Evolutionary conservation across 2,888 invertebrate species (phyloP), one percentile per base, ranked within the genome.

Genomic region (Leistus spinibarbis): DNA sequence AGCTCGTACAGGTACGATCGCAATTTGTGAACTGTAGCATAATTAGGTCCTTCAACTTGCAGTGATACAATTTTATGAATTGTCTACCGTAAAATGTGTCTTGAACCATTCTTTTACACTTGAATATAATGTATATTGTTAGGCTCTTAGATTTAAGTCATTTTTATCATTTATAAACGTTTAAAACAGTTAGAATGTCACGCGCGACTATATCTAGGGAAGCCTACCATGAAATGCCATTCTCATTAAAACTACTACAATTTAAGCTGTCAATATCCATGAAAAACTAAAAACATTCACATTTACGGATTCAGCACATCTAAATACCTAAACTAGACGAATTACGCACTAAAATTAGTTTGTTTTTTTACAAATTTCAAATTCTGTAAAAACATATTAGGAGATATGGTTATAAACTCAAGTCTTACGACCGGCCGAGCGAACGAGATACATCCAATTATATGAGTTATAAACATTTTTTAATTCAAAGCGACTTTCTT

Each of bases 71-170:
- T 75, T 75, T 75, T 69, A 54, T 69, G 69, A 69, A 75, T 69
- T 75, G 56, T 69, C 54, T 63, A 75, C 62, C 75, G 75, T 75
- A 73, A 73, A 73, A 73, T 73, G 67, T 62, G 57, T 67, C 40
- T 17, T 54, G 67, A 67, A 73, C 66, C 67, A 73, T 67, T 73
- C 23, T 66, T 71, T 73, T 66, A 73, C 73, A 73, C 73, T 56
- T 73, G 53, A 66, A 57, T 17, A 57, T 64, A 9, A 64, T 64
- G 24, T 5, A 64, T 23, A 16, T 22, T 19, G 22, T 20, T 19
- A 16, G 16, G 60, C 17, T 60, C 10, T 20, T 60, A 60, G 10
- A 19, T 60, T 19, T 60, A 57, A 40, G 4, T 4, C 22, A 60
- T 17, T 60, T 60, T 17, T 60, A 10, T 17, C 60, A 19, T 60